These are phyloP conservation scores for Cheilosia impressa DNA, from an alignment of 2,888 invertebrate species.

Conservation along the genomic window DNA sequence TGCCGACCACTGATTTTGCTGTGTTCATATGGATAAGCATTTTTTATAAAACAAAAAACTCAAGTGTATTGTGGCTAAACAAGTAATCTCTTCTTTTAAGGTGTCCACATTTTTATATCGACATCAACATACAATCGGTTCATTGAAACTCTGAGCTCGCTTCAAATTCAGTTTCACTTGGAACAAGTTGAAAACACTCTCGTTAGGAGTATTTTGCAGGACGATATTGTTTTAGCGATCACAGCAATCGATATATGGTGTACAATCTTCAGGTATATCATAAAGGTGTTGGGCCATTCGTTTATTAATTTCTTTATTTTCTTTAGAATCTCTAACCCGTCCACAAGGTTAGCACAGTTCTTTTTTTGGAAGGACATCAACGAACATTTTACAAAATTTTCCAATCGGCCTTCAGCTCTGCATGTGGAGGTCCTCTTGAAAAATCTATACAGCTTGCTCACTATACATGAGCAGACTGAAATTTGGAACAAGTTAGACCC, in stretches of 20 bases:
- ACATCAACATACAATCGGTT: slow-evolving; percentile 33
- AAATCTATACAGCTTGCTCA: slow-evolving; percentile 27
- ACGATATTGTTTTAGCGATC: slow-evolving; percentile 11
- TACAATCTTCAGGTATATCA: slow-evolving; percentile 35
- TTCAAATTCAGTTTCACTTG: slow-evolving; percentile 4
- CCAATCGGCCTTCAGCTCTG: slow-evolving; percentile 19
- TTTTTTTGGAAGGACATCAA: slow-evolving; percentile 55
- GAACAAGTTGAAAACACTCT: slow-evolving; percentile 3
- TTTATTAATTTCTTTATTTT: not conserved
- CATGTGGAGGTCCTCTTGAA: slow-evolving; percentile 48
- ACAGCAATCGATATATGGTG: slow-evolving; percentile 52
- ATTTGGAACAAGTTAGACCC: slow-evolving; percentile 37
- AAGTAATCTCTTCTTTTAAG: slow-evolving; percentile 1
- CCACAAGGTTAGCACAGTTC: slow-evolving; percentile 15
- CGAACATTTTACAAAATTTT: slow-evolving; percentile 39
- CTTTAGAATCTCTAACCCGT: not conserved
- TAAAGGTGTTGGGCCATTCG: not conserved
- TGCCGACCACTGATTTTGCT: too few species aligned
- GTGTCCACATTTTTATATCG: not conserved
- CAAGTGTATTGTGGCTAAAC: too few species aligned
- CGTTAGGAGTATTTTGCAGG: slow-evolving; percentile 24
- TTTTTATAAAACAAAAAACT: too few species aligned
- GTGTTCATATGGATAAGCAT: too few species aligned
- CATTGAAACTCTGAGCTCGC: slow-evolving; percentile 16
- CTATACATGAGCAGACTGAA: slow-evolving; percentile 24